These are phyloP conservation scores for Catocala fraxini DNA, from an alignment of 2,888 invertebrate species.

Conservation along the genomic window DNA sequence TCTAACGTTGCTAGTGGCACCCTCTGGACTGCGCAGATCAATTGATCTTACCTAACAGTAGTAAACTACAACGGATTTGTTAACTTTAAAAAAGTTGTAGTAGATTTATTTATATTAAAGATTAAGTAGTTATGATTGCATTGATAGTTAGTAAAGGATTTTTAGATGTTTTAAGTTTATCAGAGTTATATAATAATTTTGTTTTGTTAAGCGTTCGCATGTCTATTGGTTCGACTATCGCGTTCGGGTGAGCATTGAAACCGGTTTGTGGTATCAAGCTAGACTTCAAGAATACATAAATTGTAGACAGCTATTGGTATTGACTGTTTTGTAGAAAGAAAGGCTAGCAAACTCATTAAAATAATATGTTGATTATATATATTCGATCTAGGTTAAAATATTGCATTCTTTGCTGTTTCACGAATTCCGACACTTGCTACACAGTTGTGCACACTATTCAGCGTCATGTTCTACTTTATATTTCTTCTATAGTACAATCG, in stretches of 20 bases:
- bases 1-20: too few relatives aligned
- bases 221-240: slow-evolving; percentile 81
- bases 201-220: slow-evolving; percentile 67
- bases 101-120: too few relatives aligned
- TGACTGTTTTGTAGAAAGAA: too few relatives aligned
- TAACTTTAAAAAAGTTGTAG: too few relatives aligned
- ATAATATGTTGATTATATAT: not conserved
- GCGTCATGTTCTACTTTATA: slow-evolving; percentile 10
- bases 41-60: too few relatives aligned
- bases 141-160: too few relatives aligned
- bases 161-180: too few relatives aligned
- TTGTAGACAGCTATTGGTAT: slow-evolving; percentile 3
- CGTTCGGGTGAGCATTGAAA: slow-evolving; percentile 70
- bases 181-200: slow-evolving; percentile 10
- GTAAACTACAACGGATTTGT: too few relatives aligned
- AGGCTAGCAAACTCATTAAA: not conserved
- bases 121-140: too few relatives aligned
- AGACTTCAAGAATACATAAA: slow-evolving; percentile 2
- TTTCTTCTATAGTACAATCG: not conserved
- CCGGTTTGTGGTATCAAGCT: slow-evolving; percentile 41
- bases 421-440: not conserved
- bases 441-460: slow-evolving; percentile 5
- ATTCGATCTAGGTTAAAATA: slow-evolving; percentile 1
- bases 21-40: too few relatives aligned
- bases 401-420: slow-evolving; percentile 1